phyloP scores from a whole-genome alignment of 2,113 vertebrate species.

The Sinocyclocheilus anophthalmus region DNA sequence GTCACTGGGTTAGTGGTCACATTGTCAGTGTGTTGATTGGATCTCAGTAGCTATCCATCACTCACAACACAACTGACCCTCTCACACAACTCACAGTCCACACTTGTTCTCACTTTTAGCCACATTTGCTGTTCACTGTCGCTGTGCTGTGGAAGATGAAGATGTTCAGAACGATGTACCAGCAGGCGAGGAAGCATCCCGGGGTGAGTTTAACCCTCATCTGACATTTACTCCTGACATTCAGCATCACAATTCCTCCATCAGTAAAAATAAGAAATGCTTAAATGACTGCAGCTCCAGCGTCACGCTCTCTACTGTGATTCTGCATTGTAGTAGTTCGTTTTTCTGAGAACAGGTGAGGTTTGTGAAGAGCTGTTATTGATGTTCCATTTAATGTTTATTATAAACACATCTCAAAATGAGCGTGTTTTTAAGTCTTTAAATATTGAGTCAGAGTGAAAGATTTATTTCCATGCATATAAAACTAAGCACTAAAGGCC shows the following conservation, averaged over 20 bases:
- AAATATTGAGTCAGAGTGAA: neutral
- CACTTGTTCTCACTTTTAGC: neutral
- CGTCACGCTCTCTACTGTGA: neutral
- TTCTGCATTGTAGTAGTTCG: neutral
- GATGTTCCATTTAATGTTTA: neutral
- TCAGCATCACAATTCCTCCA: too few relatives aligned
- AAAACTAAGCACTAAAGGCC: neutral
- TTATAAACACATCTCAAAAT: neutral
- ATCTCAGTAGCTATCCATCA: neutral
- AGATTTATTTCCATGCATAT: neutral
- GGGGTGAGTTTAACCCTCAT: conserved; percentile 63
- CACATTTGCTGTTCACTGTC: neutral
- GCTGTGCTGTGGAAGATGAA: conserved; percentile 22
- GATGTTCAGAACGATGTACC: conserved; percentile 66
- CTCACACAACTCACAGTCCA: neutral
- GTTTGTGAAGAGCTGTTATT: neutral
- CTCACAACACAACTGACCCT: neutral
- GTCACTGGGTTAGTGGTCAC: neutral
- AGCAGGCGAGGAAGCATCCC: conserved; percentile 71
- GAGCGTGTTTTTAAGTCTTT: neutral
- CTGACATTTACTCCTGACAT: neutral
- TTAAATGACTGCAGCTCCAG: too few relatives aligned
- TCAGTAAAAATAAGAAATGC: too few relatives aligned
- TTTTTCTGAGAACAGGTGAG: neutral
- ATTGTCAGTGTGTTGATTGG: neutral